phyloP scores from a whole-genome alignment of 2,888 invertebrate genomes.

The Ferdinandea cuprea region DNA sequence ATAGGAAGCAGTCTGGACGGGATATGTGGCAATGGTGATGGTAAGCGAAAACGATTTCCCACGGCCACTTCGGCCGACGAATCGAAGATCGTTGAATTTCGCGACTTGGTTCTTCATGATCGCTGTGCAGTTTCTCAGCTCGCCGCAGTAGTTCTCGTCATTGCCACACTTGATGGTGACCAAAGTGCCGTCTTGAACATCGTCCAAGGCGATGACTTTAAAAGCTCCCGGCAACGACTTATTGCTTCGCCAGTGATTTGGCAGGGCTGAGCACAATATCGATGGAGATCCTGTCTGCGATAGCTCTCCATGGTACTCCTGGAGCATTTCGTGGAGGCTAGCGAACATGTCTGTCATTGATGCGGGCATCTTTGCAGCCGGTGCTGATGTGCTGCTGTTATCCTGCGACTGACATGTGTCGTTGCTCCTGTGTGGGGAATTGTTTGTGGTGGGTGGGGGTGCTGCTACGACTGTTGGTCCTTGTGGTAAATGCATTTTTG shows the following conservation, averaged over 20 bases:
- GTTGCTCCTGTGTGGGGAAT: conserved; percentile 73
- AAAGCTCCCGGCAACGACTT: conserved; percentile 98
- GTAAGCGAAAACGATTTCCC: conserved; percentile 98
- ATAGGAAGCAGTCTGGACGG: conserved; percentile 95
- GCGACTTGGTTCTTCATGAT: conserved; percentile 99
- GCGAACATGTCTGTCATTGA: conserved; percentile 90
- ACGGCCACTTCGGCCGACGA: conserved; percentile 98
- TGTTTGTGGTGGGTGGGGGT: conserved; percentile 76
- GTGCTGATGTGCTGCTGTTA: conserved; percentile 69
- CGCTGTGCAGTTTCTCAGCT: conserved; percentile 95
- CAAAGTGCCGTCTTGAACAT: conserved; percentile 96
- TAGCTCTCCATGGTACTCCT: conserved; percentile 96
- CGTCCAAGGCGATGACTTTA: conserved; percentile 96
- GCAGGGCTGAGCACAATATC: conserved; percentile 96
- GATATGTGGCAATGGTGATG: conserved; percentile 91
- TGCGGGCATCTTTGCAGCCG: conserved; percentile 83
- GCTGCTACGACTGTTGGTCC: conserved; percentile 81
- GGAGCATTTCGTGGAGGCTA: conserved; percentile 90
- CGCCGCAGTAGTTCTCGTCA: conserved; percentile 98
- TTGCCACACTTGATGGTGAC: conserved; percentile 98
- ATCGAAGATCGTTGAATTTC: conserved; percentile 98
- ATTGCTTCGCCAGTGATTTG: conserved; percentile 98
- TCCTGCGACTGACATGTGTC: conserved; percentile 58
- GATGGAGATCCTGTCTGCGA: conserved; percentile 97
- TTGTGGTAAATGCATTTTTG: conserved; percentile 81